Evolutionary conservation across 2,888 invertebrate species (phyloP).

Genomic region (Cloeon dipterum): DNA sequence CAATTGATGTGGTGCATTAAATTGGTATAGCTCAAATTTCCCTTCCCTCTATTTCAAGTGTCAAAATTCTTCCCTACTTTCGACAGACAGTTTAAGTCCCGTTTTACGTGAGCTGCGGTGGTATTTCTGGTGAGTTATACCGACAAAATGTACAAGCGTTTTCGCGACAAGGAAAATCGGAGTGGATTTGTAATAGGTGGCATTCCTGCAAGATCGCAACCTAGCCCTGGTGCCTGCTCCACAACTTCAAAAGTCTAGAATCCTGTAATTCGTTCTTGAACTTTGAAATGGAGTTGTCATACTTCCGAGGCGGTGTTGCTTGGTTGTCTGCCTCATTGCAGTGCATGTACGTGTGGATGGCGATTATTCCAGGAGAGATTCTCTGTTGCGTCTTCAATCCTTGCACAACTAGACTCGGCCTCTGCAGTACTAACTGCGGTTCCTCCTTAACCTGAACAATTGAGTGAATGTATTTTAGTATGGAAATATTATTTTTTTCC

Average conservation of each 20-base stretch:
- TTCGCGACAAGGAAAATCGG: too few relatives aligned
- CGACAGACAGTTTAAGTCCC: too few relatives aligned
- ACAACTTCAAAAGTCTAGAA: neutral
- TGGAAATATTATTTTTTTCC: too few relatives aligned
- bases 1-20: too few relatives aligned
- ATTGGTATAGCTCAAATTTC: too few relatives aligned
- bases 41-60: too few relatives aligned
- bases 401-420: neutral
- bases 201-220: too few relatives aligned
- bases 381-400: conserved; percentile 5
- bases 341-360: conserved; percentile 7
- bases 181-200: too few relatives aligned
- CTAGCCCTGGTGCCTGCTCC: neutral
- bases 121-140: too few relatives aligned
- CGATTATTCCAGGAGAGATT: conserved; percentile 8
- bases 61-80: too few relatives aligned
- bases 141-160: too few relatives aligned
- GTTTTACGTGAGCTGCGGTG: too few relatives aligned
- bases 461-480: neutral
- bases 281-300: neutral
- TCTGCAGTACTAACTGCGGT: neutral
- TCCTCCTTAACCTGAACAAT: neutral
- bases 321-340: conserved; percentile 3
- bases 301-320: neutral
- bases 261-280: neutral